A percentile compares a stretch with the other conserved stretches of the same genome.
These are phyloP conservation scores for Phania funesta DNA, from an alignment of 2,888 invertebrate species.

Conservation along the genomic window DNA sequence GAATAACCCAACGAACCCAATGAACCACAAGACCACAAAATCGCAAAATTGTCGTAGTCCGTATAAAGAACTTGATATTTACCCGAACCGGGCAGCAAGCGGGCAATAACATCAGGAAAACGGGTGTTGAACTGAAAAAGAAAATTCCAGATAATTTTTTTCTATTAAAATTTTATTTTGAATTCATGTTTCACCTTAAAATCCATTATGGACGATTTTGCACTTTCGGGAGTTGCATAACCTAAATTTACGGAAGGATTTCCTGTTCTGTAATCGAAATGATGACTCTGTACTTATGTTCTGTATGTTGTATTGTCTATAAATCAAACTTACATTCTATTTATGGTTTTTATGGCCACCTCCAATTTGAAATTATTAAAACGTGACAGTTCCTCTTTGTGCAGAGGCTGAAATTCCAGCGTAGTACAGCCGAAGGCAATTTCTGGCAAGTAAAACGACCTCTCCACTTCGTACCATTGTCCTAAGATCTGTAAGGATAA, in stretches of 20 bases:
- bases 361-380: constrained; percentile 83
- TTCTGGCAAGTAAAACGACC: constrained; percentile 88
- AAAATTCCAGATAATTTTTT: not conserved
- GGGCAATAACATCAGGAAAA: constrained; percentile 85
- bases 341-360: constrained; percentile 84
- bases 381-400: constrained; percentile 73
- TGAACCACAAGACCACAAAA: constrained; percentile 88
- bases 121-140: constrained; percentile 82
- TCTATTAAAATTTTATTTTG: not conserved
- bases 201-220: constrained; percentile 82
- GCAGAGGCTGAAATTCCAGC: constrained; percentile 82
- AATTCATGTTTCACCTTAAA: constrained; percentile 75
- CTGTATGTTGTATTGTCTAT: not conserved
- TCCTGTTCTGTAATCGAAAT: constrained; percentile 83
- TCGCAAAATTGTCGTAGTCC: constrained; percentile 86
- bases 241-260: constrained; percentile 83
- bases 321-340: constrained; percentile 83
- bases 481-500: constrained; percentile 81
- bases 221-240: constrained; percentile 83
- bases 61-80: constrained; percentile 87
- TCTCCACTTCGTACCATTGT: constrained; percentile 88
- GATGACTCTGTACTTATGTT: not conserved
- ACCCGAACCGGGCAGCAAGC: constrained; percentile 87
- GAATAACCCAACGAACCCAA: constrained; percentile 81
- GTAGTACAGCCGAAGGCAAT: constrained; percentile 86